These are phyloP conservation scores for Tympanoctomys barrerae DNA, from an alignment of 2,797 vertebrate genomes.

Conservation along the genomic window DNA sequence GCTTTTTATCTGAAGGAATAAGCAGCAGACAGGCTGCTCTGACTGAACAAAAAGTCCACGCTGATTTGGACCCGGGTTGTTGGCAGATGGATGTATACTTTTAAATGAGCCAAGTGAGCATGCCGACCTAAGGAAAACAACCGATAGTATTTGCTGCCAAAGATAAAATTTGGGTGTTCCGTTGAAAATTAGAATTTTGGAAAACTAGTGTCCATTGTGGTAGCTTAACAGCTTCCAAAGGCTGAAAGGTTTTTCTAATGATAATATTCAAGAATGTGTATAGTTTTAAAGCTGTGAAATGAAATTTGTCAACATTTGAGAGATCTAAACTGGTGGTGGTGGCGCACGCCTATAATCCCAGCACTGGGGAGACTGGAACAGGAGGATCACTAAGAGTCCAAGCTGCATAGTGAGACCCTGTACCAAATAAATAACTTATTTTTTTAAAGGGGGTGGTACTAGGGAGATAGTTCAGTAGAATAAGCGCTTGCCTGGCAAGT, in stretches of 20 bases:
- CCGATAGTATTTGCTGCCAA: background rate
- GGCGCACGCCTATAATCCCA: background rate
- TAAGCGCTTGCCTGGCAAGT: no score
- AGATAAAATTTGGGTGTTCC: background rate
- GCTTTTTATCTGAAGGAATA: background rate
- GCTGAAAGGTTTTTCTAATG: background rate
- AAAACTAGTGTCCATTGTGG: background rate
- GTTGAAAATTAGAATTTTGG: constrained; percentile 21
- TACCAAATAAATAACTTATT: no score
- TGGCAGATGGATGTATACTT: background rate
- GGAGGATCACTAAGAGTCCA: no score
- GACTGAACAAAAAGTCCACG: background rate
- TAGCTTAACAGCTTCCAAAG: background rate
- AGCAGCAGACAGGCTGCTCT: background rate
- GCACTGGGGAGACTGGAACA: no score
- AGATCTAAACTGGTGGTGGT: background rate
- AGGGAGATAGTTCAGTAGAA: no score
- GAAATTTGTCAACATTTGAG: background rate
- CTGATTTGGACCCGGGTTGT: background rate
- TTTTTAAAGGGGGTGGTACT: no score
- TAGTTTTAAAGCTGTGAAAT: background rate
- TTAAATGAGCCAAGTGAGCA: background rate
- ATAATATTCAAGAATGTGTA: background rate
- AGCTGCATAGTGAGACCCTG: no score
- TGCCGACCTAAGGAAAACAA: background rate